Evolutionary conservation across 2,888 invertebrate genomes (phyloP).

Genomic region (Linyphia triangularis): DNA sequence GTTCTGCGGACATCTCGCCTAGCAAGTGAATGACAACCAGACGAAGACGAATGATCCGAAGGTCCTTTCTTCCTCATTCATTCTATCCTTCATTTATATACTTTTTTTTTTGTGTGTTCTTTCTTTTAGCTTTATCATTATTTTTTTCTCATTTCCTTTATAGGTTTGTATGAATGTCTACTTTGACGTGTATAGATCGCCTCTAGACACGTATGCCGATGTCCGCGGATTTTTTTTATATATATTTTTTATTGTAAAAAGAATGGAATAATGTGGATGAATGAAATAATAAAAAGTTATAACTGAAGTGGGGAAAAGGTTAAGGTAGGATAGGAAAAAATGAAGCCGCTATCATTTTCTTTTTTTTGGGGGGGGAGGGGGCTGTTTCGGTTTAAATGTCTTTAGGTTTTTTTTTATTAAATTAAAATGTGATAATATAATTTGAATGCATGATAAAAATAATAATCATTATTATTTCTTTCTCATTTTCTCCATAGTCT

Average conservation of each 20-base stretch:
- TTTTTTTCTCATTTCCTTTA: too few relatives aligned
- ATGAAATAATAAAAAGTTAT: not conserved
- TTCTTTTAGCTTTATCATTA: too few relatives aligned
- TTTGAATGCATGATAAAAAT: too few relatives aligned
- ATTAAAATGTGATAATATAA: too few relatives aligned
- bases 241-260: not conserved
- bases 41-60: constrained; percentile 34
- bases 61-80: not conserved
- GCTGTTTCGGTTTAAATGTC: too few relatives aligned
- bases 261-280: not conserved
- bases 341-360: not conserved
- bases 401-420: too few relatives aligned
- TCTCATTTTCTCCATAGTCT: too few relatives aligned
- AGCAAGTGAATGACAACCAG: constrained; percentile 18
- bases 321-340: not conserved
- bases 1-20: constrained; percentile 37
- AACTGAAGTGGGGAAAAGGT: not conserved
- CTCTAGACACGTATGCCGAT: constrained; percentile 28
- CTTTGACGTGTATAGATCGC: constrained; percentile 40
- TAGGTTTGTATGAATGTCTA: too few relatives aligned
- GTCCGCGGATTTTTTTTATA: not conserved
- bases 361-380: too few relatives aligned
- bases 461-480: too few relatives aligned
- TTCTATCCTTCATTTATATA: too few relatives aligned
- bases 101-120: too few relatives aligned